These are phyloP conservation scores for Lipophrys pholis DNA, from an alignment of 2,113 vertebrate genomes.

Conservation along the genomic window DNA sequence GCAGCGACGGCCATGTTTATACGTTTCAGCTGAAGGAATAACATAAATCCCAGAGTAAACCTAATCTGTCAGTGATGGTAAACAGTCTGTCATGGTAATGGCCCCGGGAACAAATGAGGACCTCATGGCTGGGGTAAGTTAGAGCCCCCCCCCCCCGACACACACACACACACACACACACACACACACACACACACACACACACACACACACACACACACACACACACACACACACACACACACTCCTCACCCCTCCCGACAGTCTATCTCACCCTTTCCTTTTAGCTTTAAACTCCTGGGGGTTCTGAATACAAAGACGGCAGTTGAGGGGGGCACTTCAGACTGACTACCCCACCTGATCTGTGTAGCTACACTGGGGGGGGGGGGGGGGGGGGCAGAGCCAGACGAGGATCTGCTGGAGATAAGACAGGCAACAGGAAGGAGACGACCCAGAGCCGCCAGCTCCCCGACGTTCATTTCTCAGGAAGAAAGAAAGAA, in stretches of 20 bases:
- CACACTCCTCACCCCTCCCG: background rate
- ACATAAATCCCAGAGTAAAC: slow-evolving; percentile 80
- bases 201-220: too few species aligned
- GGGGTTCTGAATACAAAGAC: slow-evolving; percentile 35
- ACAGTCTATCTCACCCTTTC: slow-evolving; percentile 19
- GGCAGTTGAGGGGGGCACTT: slow-evolving; percentile 1
- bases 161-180: background rate
- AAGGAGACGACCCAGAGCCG: slow-evolving; percentile 74
- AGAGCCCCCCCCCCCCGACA: slow-evolving; percentile 30
- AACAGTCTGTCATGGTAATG: slow-evolving; percentile 84
- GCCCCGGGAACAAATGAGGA: slow-evolving; percentile 80
- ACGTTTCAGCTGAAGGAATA: slow-evolving; percentile 68
- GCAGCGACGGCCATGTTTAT: slow-evolving; percentile 71
- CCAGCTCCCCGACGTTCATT: slow-evolving; percentile 70
- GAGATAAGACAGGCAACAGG: slow-evolving; percentile 77
- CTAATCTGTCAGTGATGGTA: slow-evolving; percentile 78
- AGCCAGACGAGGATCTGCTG: slow-evolving; percentile 56
- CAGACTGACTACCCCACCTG: background rate
- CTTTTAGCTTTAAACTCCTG: slow-evolving; percentile 12
- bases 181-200: too few species aligned
- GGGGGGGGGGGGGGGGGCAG: slow-evolving; percentile 41
- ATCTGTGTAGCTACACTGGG: slow-evolving; percentile 22
- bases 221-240: slow-evolving; percentile 1
- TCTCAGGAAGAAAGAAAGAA: slow-evolving; percentile 78
- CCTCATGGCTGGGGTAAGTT: slow-evolving; percentile 73